Conservation (phyloP, 1,140 invertebrate species). For the Pemphigus obesinymphae region DNA sequence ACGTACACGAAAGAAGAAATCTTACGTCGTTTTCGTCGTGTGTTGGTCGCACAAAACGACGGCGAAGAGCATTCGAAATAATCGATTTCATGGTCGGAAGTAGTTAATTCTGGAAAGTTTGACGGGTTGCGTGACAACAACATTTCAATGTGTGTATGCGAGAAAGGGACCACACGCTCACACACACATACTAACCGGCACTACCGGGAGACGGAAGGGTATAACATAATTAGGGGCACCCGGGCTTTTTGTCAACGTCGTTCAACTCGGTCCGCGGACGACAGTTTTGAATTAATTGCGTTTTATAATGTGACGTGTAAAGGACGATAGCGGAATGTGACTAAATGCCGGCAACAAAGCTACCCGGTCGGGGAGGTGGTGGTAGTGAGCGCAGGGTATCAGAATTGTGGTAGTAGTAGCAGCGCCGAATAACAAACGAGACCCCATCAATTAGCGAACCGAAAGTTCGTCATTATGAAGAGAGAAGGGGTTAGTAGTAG, state of each 20-base stretch:
- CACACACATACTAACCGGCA: background rate
- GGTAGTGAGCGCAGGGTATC: background rate
- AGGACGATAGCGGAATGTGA: constrained; percentile 35
- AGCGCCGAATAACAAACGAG: constrained; percentile 36
- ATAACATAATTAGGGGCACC: constrained; percentile 40
- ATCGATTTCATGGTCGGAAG: constrained; percentile 35
- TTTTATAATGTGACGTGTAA: constrained; percentile 39
- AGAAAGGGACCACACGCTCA: background rate
- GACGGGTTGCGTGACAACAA: constrained; percentile 40
- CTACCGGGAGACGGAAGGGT: background rate
- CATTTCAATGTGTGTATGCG: constrained; percentile 6
- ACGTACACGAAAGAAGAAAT: constrained; percentile 5
- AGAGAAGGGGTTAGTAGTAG: background rate
- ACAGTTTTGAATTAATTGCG: constrained; percentile 41
- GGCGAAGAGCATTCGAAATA: background rate
- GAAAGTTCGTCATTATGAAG: constrained; percentile 36
- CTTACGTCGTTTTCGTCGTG: background rate
- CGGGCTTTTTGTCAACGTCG: constrained; percentile 29
- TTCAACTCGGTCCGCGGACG: constrained; percentile 26
- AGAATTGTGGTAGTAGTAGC: background rate
- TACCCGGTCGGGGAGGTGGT: background rate
- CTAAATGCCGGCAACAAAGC: constrained; percentile 37
- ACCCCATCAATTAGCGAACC: constrained; percentile 38
- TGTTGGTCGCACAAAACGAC: background rate
- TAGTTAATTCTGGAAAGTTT: constrained; percentile 40